Base-by-base conservation (phyloP, 92 coral and sea anemone species). In the Hydrozoanthus gracilis region DNA sequence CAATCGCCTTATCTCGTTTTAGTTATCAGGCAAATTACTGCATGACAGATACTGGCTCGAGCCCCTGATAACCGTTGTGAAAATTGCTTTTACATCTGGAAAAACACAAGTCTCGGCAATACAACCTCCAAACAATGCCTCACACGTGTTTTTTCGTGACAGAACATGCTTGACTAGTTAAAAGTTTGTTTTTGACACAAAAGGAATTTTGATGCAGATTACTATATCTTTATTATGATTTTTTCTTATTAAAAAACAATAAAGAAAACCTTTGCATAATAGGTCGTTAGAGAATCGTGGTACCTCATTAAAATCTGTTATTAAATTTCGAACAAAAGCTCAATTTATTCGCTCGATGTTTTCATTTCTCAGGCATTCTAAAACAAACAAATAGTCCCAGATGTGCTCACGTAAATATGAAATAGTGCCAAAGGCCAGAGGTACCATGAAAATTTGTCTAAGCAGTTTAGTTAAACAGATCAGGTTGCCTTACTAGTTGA, bases 11-110 rank as follows among this genome's bases (percentile, higher is more conserved):
- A 48, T 64, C 58, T 10, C 20, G 18, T 51, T 66, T 80, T 74
- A 47, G 4, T 80, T 65, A 80, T 66, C 85, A 46, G 73, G 74
- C 18, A 80, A 80, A 64, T 80, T 80, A 80, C 74, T 51, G 73
- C 62, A 14, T 64, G 85, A 65, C 73, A 80, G 60, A 46, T 65
- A 0, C 8, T 52, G 35, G 7, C 55, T 45, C 71, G 7, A 60
- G 61, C 44, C 45, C 48, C 6, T 62, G 51, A 64, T 65, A 78
- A 44, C 56, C 8, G 45, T 60, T 74, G 15, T 8, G 18, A 60
- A 80, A 49, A 48, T 80, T 13, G 11, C 7, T 61, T 79, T 64
- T 50, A 7, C 17, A 45, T 16, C 54, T 74, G 79, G 27, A 17
- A 47, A 12, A 66, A 10, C 16, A 16, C 39, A 16, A 46, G 13